Conservation (phyloP, 2,888 invertebrate species). For the Meteorus cinctellus region DNA sequence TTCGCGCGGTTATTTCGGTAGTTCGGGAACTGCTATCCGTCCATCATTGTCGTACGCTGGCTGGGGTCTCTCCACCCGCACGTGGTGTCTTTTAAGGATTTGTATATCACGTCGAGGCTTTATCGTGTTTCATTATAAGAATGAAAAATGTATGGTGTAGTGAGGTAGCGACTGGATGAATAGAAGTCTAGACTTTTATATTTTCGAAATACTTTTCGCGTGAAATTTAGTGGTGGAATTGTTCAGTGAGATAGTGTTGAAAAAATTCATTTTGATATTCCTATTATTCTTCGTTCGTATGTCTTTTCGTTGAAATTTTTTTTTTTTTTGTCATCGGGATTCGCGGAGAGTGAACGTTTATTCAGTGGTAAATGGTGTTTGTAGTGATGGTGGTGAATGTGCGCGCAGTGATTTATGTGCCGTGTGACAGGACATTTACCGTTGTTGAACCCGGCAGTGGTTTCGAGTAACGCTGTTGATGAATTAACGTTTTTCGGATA, state of each 20-base stretch:
- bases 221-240: neutral
- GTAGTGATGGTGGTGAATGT: neutral
- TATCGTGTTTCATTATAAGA: neutral
- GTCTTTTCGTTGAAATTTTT: neutral
- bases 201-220: neutral
- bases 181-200: neutral
- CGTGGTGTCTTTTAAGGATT: constrained; percentile 5
- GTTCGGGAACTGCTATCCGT: constrained; percentile 7
- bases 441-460: constrained; percentile 16
- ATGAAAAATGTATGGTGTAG: neutral
- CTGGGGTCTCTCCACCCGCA: neutral
- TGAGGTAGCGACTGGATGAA: neutral
- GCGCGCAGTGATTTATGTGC: constrained; percentile 24
- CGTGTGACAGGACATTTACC: constrained; percentile 17
- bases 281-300: neutral
- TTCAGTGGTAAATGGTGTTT: constrained; percentile 1
- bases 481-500: constrained; percentile 13
- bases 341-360: neutral
- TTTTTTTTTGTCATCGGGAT: neutral
- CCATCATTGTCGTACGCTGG: constrained; percentile 3
- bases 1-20: neutral
- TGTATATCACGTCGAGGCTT: neutral
- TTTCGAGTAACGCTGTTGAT: constrained; percentile 6
- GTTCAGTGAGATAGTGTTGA: neutral
- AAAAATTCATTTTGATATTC: neutral